Evolutionary conservation across 2,797 vertebrate species (phyloP).

Genomic region (Erpetoichthys calabaricus): DNA sequence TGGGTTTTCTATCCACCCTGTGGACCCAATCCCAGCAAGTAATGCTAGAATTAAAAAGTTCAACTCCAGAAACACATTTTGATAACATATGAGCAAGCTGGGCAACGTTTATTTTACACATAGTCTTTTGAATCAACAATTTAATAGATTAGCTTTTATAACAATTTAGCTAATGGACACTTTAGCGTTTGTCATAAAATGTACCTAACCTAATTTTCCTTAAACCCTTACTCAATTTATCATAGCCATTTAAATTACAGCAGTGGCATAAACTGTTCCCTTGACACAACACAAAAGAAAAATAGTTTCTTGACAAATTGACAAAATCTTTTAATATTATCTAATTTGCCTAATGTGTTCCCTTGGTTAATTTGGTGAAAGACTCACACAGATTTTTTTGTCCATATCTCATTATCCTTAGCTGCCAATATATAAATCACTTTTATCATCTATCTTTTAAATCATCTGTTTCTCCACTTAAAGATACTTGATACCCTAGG

Average conservation of each 20-base stretch:
- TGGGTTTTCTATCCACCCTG: no score
- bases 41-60: no score
- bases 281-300: slow-evolving; percentile 56
- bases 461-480: slow-evolving; percentile 33
- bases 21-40: no score
- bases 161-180: slow-evolving; percentile 60
- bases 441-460: slow-evolving; percentile 53
- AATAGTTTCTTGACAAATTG: slow-evolving; percentile 70
- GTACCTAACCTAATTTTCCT: slow-evolving; percentile 42
- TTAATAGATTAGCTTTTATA: slow-evolving; percentile 53
- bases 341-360: slow-evolving; percentile 75
- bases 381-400: slow-evolving; percentile 50
- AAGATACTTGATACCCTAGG: no score
- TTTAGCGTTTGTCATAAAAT: slow-evolving; percentile 55
- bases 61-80: no score
- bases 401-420: slow-evolving; percentile 63
- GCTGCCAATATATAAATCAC: slow-evolving; percentile 65
- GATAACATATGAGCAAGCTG: neutral
- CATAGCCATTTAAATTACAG: slow-evolving; percentile 60
- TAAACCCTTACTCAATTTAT: slow-evolving; percentile 56
- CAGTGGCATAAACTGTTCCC: slow-evolving; percentile 55
- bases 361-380: slow-evolving; percentile 67
- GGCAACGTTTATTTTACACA: neutral
- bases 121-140: slow-evolving; percentile 26
- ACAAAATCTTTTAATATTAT: slow-evolving; percentile 64